phyloP scores from a whole-genome alignment of 2,797 vertebrate genomes.

The Sardinella longiceps region DNA sequence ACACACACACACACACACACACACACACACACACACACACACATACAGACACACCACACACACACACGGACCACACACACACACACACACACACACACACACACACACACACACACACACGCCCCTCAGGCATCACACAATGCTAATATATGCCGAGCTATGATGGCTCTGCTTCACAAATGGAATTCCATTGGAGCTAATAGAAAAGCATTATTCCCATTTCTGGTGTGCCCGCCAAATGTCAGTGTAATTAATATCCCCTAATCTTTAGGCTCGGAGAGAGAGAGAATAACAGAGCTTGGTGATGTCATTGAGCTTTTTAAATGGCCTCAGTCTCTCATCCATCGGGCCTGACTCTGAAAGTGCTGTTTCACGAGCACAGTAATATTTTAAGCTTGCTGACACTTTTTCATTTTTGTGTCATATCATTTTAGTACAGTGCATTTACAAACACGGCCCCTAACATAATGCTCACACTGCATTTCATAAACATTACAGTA shows the following conservation, averaged over 20 bases:
- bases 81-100: too few species aligned
- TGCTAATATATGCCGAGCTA: slow-evolving; percentile 16
- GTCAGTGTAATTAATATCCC: slow-evolving; percentile 24
- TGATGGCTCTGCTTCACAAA: slow-evolving; percentile 21
- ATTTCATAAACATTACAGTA: not conserved
- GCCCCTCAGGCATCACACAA: not conserved
- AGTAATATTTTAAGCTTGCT: not conserved
- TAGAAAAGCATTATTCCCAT: slow-evolving; percentile 24
- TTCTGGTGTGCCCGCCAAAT: not conserved
- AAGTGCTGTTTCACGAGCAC: not conserved
- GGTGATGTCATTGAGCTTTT: not conserved
- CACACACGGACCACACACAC: not conserved
- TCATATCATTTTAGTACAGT: too few species aligned
- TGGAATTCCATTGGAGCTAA: slow-evolving; percentile 8
- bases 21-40: too few species aligned
- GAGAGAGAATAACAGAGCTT: not conserved
- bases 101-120: not conserved
- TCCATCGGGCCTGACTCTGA: not conserved
- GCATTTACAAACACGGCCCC: not conserved
- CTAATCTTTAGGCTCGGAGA: not conserved
- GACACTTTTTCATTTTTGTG: not conserved
- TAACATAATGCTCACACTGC: not conserved
- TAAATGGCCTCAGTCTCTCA: not conserved
- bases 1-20: too few species aligned
- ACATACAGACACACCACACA: not conserved